Conservation (phyloP, 2,888 invertebrate genomes). For the Clitarchus hookeri region DNA sequence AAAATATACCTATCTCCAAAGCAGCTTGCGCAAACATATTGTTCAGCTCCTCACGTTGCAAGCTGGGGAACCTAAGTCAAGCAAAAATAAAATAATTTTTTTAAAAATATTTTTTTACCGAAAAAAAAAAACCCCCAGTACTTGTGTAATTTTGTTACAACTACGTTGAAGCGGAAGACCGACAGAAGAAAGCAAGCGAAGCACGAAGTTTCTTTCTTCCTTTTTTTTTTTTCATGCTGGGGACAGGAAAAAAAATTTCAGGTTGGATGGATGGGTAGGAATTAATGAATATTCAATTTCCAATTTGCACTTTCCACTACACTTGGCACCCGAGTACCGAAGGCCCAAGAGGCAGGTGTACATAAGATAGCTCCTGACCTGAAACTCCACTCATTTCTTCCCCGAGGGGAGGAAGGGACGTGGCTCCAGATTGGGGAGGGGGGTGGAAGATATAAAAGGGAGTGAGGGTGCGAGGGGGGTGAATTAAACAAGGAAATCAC, state of each 20-base stretch:
- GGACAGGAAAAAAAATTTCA: neutral
- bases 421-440: neutral
- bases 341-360: neutral
- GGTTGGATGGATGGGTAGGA: slow-evolving; percentile 16
- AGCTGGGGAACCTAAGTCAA: neutral
- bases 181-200: slow-evolving; percentile 27
- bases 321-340: slow-evolving; percentile 29
- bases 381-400: slow-evolving; percentile 28
- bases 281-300: slow-evolving; percentile 32
- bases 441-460: neutral
- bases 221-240: neutral
- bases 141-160: neutral
- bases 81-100: neutral
- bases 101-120: neutral
- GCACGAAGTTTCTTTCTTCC: slow-evolving; percentile 4
- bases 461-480: neutral
- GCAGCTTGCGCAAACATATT: neutral
- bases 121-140: neutral
- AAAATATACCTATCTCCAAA: neutral
- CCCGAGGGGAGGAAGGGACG: slow-evolving; percentile 27
- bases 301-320: slow-evolving; percentile 32
- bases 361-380: neutral
- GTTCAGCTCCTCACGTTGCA: neutral
- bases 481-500: slow-evolving; percentile 2
- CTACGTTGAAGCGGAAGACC: neutral